A percentile compares a stretch with the other conserved stretches of the same genome.
phyloP scores from a whole-genome alignment of 2,888 invertebrate genomes.

The Parnassius mnemosyne region DNA sequence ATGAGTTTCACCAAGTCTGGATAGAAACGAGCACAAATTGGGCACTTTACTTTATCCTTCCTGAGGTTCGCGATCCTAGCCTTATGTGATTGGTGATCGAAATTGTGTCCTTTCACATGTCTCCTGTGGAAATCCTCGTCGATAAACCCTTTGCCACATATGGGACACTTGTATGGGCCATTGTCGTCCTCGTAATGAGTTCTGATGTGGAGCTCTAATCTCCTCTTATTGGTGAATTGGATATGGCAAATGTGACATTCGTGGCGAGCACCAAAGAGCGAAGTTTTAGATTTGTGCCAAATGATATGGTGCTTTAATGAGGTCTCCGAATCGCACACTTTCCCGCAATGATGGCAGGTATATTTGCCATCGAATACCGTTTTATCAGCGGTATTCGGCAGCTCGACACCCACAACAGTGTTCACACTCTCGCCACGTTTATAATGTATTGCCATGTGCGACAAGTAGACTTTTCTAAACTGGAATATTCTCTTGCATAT shows the following conservation, averaged over 20 bases:
- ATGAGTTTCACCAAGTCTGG: conserved; percentile 69
- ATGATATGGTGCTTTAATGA: conserved; percentile 67
- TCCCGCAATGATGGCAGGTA: conserved; percentile 70
- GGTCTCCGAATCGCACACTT: conserved; percentile 65
- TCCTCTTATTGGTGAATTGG: conserved; percentile 70
- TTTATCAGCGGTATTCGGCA: conserved; percentile 42
- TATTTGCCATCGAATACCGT: conserved; percentile 51
- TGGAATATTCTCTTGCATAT: conserved; percentile 74
- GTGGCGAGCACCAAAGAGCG: conserved; percentile 64
- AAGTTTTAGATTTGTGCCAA: conserved; percentile 71
- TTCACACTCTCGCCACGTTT: conserved; percentile 68
- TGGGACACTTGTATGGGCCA: conserved; percentile 72
- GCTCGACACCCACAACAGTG: conserved; percentile 53
- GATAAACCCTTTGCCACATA: conserved; percentile 77
- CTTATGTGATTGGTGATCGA: conserved; percentile 65
- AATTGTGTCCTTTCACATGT: conserved; percentile 78
- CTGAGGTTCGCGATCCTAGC: conserved; percentile 63
- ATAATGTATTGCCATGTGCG: conserved; percentile 73
- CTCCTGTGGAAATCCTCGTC: conserved; percentile 72
- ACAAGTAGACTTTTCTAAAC: conserved; percentile 63
- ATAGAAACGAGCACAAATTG: conserved; percentile 67
- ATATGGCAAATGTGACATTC: conserved; percentile 72
- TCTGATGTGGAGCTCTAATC: conserved; percentile 68
- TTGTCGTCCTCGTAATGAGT: conserved; percentile 76
- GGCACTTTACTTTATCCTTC: conserved; percentile 70